Conservation (phyloP, 2,113 vertebrate species). For the Podarcis muralis region DNA sequence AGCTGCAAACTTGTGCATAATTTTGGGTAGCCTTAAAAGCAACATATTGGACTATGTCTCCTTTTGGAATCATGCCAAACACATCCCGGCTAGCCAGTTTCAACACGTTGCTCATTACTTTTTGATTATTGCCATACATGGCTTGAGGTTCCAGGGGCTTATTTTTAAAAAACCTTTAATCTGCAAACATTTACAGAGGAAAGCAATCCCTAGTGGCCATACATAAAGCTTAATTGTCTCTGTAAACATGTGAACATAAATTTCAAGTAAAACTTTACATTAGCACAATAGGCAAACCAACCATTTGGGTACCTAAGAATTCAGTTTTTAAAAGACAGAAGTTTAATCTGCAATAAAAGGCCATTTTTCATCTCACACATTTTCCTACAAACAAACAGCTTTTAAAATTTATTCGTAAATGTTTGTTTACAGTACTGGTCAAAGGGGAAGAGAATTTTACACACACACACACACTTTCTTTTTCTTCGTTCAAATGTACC, state of each 20-base stretch:
- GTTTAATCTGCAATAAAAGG: constrained; percentile 28
- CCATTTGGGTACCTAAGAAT: constrained; percentile 40
- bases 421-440: constrained; percentile 8
- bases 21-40: constrained; percentile 26
- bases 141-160: constrained; percentile 74
- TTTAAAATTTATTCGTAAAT: constrained; percentile 36
- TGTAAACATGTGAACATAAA: constrained; percentile 66
- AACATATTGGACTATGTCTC: constrained; percentile 45
- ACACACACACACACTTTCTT: neutral
- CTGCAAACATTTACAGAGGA: constrained; percentile 86
- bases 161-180: constrained; percentile 78
- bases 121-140: constrained; percentile 69
- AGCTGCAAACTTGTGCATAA: neutral
- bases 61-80: constrained; percentile 61
- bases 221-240: constrained; percentile 69
- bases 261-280: constrained; percentile 49
- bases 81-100: constrained; percentile 63
- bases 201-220: constrained; percentile 68
- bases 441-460: constrained; percentile 16
- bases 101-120: constrained; percentile 7
- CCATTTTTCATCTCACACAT: constrained; percentile 17
- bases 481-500: constrained; percentile 66
- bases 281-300: constrained; percentile 42
- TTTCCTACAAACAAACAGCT: constrained; percentile 29
- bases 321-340: neutral